phyloP scores from a whole-genome alignment of 2,797 vertebrate genomes.

The Xyrichtys novacula region DNA sequence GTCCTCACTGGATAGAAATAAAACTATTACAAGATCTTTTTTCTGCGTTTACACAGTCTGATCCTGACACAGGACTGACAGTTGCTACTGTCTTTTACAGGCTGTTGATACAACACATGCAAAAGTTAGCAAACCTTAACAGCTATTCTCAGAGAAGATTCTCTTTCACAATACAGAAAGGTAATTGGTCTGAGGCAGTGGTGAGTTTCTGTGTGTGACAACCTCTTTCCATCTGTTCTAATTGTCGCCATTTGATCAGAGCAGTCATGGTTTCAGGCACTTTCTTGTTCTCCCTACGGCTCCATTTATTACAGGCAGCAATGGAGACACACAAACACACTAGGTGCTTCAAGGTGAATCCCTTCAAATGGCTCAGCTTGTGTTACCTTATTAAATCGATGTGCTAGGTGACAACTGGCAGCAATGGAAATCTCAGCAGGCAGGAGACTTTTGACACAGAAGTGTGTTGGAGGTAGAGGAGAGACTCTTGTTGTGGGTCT shows the following conservation, averaged over 20 bases:
- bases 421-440: slow-evolving; percentile 49
- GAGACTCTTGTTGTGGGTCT: neutral
- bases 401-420: slow-evolving; percentile 59
- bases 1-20: no score
- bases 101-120: neutral
- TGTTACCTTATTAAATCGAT: slow-evolving; percentile 80
- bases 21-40: no score
- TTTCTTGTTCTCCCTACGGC: slow-evolving; percentile 59
- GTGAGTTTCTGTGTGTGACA: slow-evolving; percentile 11
- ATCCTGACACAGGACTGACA: no score
- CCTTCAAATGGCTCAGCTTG: slow-evolving; percentile 72
- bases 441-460: slow-evolving; percentile 36
- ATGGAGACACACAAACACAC: slow-evolving; percentile 64
- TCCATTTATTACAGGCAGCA: slow-evolving; percentile 76
- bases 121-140: neutral
- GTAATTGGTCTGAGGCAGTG: neutral
- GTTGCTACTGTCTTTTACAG: neutral
- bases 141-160: neutral
- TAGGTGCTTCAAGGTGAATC: slow-evolving; percentile 76
- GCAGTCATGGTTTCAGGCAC: slow-evolving; percentile 51
- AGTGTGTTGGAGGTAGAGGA: slow-evolving; percentile 33
- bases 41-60: no score
- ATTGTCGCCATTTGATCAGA: slow-evolving; percentile 70
- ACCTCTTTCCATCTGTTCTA: slow-evolving; percentile 51
- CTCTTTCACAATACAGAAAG: neutral